Evolutionary conservation across 2,888 invertebrate species (phyloP).

Genomic region (Oligia latruncula): DNA sequence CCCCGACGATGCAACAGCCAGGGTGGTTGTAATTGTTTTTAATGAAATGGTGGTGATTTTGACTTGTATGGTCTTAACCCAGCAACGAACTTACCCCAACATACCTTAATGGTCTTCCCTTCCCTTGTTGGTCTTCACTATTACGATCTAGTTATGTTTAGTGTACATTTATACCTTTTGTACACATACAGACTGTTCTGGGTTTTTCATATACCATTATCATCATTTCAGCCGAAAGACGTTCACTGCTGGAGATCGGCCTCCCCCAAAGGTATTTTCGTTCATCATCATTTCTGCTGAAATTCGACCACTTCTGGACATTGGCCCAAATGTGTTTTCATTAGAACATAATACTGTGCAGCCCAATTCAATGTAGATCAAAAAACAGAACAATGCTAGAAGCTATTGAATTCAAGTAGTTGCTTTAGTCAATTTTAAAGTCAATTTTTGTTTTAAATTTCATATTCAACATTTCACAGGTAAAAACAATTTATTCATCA

Average conservation of each 20-base stretch:
- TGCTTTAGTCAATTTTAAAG: not conserved
- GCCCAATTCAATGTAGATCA: not conserved
- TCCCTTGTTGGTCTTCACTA: too few relatives aligned
- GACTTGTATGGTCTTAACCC: too few relatives aligned
- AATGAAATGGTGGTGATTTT: too few relatives aligned
- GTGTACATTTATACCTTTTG: not conserved
- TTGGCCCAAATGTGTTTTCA: not conserved
- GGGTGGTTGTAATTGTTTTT: too few relatives aligned
- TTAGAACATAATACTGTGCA: not conserved
- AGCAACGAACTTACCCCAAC: too few relatives aligned
- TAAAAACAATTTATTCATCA: slow-evolving; percentile 15
- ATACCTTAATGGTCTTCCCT: not conserved
- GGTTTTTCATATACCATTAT: not conserved
- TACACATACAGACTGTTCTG: not conserved
- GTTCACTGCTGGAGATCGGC: too few relatives aligned
- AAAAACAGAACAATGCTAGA: not conserved
- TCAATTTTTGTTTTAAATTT: not conserved
- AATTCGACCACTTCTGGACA: not conserved
- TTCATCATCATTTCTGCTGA: not conserved
- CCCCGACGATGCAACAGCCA: too few relatives aligned
- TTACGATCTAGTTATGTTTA: not conserved
- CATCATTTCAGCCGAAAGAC: not conserved
- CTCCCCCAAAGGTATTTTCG: too few relatives aligned
- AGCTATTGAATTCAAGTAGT: not conserved
- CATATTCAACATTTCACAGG: not conserved